Evolutionary conservation across 2,888 invertebrate genomes (phyloP), one percentile per base, ranked within the genome.

Genomic region (Acheta domesticus): DNA sequence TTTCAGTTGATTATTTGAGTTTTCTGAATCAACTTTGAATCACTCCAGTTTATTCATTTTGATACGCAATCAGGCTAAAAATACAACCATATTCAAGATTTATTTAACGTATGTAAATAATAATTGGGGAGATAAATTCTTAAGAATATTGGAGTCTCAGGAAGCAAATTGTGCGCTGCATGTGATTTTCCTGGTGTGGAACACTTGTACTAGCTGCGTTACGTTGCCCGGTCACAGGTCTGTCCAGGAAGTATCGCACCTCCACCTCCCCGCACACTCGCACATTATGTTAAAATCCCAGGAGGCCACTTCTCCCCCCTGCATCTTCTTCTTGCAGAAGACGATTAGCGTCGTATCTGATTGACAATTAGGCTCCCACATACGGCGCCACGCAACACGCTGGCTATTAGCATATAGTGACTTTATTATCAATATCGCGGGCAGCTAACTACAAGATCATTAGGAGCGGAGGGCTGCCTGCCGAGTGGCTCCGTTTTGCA

Each of bases 291-390:
- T 62, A 62, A 62, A 62, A 62, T 62, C 62, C 62, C 62, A 62
- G 62, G 62, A 62, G 62, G 14, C 62, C 62, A 36, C 36, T 36
- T 36, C 36, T 8, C 62, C 14, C 14, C n/a, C 16, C 14, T 62
- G 62, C 62, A 19, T n/a, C 62, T 62, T 62, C n/a, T 62, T n/a
- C n/a, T 62, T 14, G 16, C 14, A 11, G 62, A 11, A 62, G 62
- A 62, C 62, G 62, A 62, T 62, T 62, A 62, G 62, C n/a, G 62
- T 62, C 62, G 62, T 62, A 62, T 62, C 62, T 62, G 62, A 62
- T 62, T 62, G 62, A 62, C 62, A 62, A 62, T 62, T 62, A 62
- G 16, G 62, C 62, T 36, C 62, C 62, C 62, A 62, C 62, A 62
- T 62, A 62, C 62, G 62, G 62, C 62, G 62, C 62, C 62, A 62